Evolutionary conservation across 2,113 vertebrate genomes (phyloP).

Genomic region (rabbit (Oryctolagus cuniculus)): mOryCun1.1 NC_091443.1:99355001-99355500

Average conservation of each 20-base stretch:
- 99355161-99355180: conserved; percentile 17
- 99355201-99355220: conserved; percentile 88
- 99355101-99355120: background rate
- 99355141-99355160: conserved; percentile 33
- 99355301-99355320: too few species aligned
- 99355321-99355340: too few species aligned
- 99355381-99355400: background rate
- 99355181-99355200: conserved; percentile 73
- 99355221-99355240: conserved; percentile 82
- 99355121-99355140: background rate
- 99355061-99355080: background rate
- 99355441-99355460: too few species aligned
- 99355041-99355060: background rate
- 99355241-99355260: conserved; percentile 85
- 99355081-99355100: background rate
- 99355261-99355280: conserved; percentile 83
- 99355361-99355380: background rate
- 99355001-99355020: conserved; percentile 37
- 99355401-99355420: background rate
- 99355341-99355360: too few species aligned
- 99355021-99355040: background rate
- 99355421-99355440: too few species aligned
- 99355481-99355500: conserved; percentile 9
- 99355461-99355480: background rate
- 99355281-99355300: conserved; percentile 76